Evolutionary conservation across 2,113 vertebrate genomes (phyloP).

Genomic region (Seriola quinqueradiata): DNA sequence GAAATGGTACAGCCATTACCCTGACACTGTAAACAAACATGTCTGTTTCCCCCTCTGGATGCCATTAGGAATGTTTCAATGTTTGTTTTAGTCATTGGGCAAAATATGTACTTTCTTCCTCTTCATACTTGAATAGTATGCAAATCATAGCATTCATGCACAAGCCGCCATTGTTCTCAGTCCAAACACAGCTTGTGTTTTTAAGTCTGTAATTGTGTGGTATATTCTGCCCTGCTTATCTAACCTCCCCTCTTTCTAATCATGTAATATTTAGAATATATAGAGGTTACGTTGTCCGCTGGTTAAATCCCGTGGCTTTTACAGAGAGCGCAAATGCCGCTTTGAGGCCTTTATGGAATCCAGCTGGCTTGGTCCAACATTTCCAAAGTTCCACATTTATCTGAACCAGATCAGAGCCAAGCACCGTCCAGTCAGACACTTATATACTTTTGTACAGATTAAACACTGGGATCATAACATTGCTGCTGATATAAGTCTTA

Average conservation of each 20-base stretch:
- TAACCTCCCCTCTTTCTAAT: constrained; percentile 77
- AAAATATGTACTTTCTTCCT: constrained; percentile 68
- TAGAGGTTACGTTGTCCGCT: constrained; percentile 69
- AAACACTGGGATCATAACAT: constrained; percentile 24
- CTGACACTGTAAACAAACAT: constrained; percentile 75
- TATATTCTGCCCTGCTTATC: constrained; percentile 73
- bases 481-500: constrained; percentile 35
- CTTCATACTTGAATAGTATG: constrained; percentile 68
- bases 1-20: constrained; percentile 62
- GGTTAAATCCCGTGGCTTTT: constrained; percentile 73
- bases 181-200: constrained; percentile 77
- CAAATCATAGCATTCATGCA: constrained; percentile 76
- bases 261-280: constrained; percentile 81
- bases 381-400: constrained; percentile 71
- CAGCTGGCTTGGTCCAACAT: constrained; percentile 72
- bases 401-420: constrained; percentile 65
- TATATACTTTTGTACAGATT: constrained; percentile 32
- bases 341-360: constrained; percentile 79
- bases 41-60: constrained; percentile 63
- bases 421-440: constrained; percentile 44
- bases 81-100: constrained; percentile 80
- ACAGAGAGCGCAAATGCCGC: constrained; percentile 64
- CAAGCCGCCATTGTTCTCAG: constrained; percentile 73
- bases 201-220: constrained; percentile 78
- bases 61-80: constrained; percentile 63